Conservation (phyloP, 2,797 vertebrate species). For the Nothura maculosa region DNA sequence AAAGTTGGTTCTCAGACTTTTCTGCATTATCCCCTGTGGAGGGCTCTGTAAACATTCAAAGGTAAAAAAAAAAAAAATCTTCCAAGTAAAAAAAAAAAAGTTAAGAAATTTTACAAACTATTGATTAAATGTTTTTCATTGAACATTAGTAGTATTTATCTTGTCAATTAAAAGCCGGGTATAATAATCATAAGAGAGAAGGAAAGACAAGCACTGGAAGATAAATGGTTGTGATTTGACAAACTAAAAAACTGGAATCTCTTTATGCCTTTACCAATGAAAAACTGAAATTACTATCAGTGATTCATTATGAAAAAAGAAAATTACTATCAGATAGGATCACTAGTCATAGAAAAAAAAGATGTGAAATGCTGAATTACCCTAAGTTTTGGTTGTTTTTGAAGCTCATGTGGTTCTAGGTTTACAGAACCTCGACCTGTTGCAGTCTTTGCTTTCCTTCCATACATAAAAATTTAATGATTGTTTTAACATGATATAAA, state of each 20-base stretch:
- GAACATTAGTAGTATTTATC: neutral
- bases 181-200: neutral
- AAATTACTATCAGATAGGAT: neutral
- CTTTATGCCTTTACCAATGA: neutral
- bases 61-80: neutral
- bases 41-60: neutral
- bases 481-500: neutral
- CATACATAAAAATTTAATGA: neutral
- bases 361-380: neutral
- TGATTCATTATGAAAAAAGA: too few relatives aligned
- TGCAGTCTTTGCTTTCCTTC: neutral
- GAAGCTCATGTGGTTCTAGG: neutral
- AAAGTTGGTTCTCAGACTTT: neutral
- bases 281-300: neutral
- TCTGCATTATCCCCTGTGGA: neutral
- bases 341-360: conserved; percentile 8
- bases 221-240: neutral
- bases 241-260: neutral
- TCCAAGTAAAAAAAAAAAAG: neutral
- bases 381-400: neutral
- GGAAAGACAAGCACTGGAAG: neutral
- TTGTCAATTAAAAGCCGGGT: neutral
- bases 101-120: neutral
- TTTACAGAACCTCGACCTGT: neutral
- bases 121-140: neutral